phyloP scores from a whole-genome alignment of 2,888 invertebrate species.

The Harmothoe impar region DNA sequence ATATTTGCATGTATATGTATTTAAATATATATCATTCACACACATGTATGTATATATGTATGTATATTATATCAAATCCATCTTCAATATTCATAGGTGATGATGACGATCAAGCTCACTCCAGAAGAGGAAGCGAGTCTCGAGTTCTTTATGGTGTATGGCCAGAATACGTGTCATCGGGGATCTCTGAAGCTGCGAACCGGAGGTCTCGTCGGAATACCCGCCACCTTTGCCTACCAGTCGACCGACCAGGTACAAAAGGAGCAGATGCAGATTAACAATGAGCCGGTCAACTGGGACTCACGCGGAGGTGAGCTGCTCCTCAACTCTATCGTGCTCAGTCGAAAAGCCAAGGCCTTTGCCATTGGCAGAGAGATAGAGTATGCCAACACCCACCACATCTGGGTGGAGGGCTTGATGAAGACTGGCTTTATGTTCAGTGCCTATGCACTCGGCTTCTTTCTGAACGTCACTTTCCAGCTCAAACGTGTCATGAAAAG shows the following conservation, averaged over 20 bases:
- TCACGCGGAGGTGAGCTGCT: constrained; percentile 87
- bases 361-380: constrained; percentile 91
- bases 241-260: constrained; percentile 86
- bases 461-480: constrained; percentile 86
- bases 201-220: constrained; percentile 90
- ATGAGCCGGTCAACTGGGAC: constrained; percentile 87
- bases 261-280: constrained; percentile 85
- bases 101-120: not conserved
- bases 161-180: constrained; percentile 87
- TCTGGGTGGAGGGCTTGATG: constrained; percentile 86
- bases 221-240: constrained; percentile 88
- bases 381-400: constrained; percentile 86
- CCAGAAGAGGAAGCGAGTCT: constrained; percentile 64
- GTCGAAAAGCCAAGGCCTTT: constrained; percentile 91
- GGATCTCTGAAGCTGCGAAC: constrained; percentile 85
- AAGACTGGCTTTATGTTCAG: constrained; percentile 81
- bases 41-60: too few species aligned
- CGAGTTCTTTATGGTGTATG: constrained; percentile 65
- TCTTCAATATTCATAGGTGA: constrained; percentile 33
- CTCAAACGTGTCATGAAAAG: constrained; percentile 85
- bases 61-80: too few species aligned
- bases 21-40: too few species aligned
- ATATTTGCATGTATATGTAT: too few species aligned
- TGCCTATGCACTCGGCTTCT: constrained; percentile 84
- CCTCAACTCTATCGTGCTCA: constrained; percentile 88